These are phyloP conservation scores for Phortica okadai DNA, from an alignment of 2,888 invertebrate genomes.

Conservation along the genomic window DNA sequence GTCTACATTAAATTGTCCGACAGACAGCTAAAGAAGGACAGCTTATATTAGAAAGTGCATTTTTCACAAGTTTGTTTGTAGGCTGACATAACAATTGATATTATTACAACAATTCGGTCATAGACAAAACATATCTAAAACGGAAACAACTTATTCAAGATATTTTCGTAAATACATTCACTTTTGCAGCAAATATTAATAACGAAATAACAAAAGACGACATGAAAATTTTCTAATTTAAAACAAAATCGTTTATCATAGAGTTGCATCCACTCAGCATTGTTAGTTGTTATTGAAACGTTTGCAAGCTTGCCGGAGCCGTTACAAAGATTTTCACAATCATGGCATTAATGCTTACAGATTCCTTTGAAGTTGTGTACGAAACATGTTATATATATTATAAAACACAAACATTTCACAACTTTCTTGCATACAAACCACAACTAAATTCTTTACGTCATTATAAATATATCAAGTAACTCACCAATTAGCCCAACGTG, in stretches of 20 bases:
- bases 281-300: background rate
- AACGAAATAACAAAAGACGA: slow-evolving; percentile 11
- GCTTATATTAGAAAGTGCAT: background rate
- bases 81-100: slow-evolving; percentile 19
- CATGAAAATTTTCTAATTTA: background rate
- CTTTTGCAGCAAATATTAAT: slow-evolving; percentile 6
- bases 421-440: background rate
- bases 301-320: background rate
- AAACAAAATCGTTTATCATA: slow-evolving; percentile 49
- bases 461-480: background rate
- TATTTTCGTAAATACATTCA: slow-evolving; percentile 41
- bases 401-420: background rate
- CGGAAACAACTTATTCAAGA: slow-evolving; percentile 31
- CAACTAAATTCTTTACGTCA: background rate
- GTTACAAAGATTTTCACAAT: no score
- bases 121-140: slow-evolving; percentile 40
- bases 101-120: slow-evolving; percentile 17
- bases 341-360: no score
- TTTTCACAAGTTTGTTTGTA: slow-evolving; percentile 11
- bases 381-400: background rate
- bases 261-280: slow-evolving; percentile 31
- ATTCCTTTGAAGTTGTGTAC: no score
- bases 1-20: background rate
- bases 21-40: background rate
- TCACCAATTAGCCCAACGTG: slow-evolving; percentile 8